These are phyloP conservation scores for Tenebrio molitor DNA, from an alignment of 1,140 invertebrate species.

Conservation along the genomic window DNA sequence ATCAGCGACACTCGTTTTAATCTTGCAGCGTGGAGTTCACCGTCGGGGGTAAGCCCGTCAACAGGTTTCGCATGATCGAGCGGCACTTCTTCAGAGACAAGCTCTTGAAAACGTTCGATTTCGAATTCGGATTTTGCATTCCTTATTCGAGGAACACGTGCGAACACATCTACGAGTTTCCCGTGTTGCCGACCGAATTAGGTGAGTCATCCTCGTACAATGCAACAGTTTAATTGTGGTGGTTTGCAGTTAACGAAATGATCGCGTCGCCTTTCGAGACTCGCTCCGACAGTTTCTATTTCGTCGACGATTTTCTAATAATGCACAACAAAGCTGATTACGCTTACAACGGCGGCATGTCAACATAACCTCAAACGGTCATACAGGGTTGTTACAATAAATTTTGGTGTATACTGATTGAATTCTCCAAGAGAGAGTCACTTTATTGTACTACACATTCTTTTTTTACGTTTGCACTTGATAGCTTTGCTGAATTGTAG, in stretches of 20 bases:
- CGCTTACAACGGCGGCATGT: constrained; percentile 87
- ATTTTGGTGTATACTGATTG: constrained; percentile 27
- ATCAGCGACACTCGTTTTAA: constrained; percentile 8
- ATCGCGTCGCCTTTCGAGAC: constrained; percentile 96
- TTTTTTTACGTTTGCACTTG: constrained; percentile 33
- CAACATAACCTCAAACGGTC: constrained; percentile 59
- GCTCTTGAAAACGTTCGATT: constrained; percentile 98
- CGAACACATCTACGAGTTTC: constrained; percentile 99
- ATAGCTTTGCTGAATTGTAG: constrained; percentile 24
- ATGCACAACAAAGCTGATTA: constrained; percentile 99
- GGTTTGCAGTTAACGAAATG: constrained; percentile 94
- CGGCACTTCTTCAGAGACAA: constrained; percentile 96
- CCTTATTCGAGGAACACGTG: constrained; percentile 97
- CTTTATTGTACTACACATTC: constrained; percentile 6
- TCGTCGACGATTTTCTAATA: constrained; percentile 95
- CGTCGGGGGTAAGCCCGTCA: constrained; percentile 91
- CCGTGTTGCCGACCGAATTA: constrained; percentile 85
- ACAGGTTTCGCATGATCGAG: constrained; percentile 99
- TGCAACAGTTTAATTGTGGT: constrained; percentile 39
- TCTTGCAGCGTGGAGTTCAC: constrained; percentile 93
- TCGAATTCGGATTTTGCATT: constrained; percentile 99
- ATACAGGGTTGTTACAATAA: constrained; percentile 42
- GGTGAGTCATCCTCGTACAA: constrained; percentile 71
- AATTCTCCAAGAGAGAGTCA: background rate
- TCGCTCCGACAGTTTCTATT: constrained; percentile 98